Base-by-base conservation (phyloP, 2,113 vertebrate species). In the Megaceryle torquata region DNA sequence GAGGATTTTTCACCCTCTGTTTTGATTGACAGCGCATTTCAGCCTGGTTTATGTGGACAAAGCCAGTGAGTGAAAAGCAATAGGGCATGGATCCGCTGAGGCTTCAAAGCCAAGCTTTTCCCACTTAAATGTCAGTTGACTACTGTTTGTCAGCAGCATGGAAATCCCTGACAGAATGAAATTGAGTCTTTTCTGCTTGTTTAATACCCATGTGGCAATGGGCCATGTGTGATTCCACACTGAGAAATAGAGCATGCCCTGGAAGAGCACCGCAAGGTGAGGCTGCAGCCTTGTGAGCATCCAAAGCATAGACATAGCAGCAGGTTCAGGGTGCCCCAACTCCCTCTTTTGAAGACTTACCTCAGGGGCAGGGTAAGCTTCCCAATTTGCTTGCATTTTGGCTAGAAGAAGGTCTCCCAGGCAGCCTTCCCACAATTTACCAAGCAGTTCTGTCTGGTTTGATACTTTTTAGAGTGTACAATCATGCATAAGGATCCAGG, bases 21-120 rank as follows among this genome's bases (percentile, higher is more conserved):
- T 95, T 63, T 93, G 95, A 96, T 35, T 95, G 93, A 74, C 95
- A 96, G 86, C 6, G 3, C 51, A 70, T 94, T 96, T 96, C 96
- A 93, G 82, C 37, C 74, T 79, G 82, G 59, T 86, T 96, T 97
- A 80, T 91, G 89, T 53, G 93, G 95, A 95, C 83, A 91, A 97
- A 96, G 91, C 86, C 85, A 71, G 93, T 1, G 2, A 95, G 80
- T 3, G 16, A 89, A 91, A 96, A 92, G 95, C 93, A 89, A 91
- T 90, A 94, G 93, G 95, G 59, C 63, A 86, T 2, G 2, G 86
- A 93, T 94, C 75, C 69, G 77, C 86, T 84, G 91, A 96, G 95
- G 86, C 77, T 95, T 97, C 93, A 93, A 95, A 97, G 85, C 86
- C 83, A 91, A 91, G 85, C 50, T 92, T 97, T 96, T 89, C 64